Percentiles rank a stretch among this genome's conserved stretches.
Conservation (phyloP, 1,140 invertebrate genomes). For the Lasioglossum albipes region DNA sequence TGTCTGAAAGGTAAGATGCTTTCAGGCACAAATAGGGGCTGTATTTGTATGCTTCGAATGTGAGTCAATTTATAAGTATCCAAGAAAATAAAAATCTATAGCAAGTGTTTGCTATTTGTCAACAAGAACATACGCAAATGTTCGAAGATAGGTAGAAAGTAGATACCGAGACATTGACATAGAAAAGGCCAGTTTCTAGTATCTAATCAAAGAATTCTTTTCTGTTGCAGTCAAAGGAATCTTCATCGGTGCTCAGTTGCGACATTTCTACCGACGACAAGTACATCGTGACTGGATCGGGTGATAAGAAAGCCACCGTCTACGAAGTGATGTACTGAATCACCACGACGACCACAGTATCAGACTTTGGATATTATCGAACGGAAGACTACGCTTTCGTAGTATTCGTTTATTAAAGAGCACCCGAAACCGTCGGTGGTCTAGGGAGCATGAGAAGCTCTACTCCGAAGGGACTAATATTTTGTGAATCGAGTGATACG, state of each 20-base stretch:
- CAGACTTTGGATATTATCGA: slow-evolving; percentile 3
- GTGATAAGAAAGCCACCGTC: slow-evolving; percentile 99
- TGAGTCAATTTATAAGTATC: too few species aligned
- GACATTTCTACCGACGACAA: slow-evolving; percentile 99
- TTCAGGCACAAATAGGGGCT: too few species aligned
- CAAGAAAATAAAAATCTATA: too few species aligned
- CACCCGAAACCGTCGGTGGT: neutral
- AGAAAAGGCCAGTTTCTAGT: too few species aligned
- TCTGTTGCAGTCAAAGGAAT: slow-evolving; percentile 96
- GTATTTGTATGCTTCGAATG: too few species aligned
- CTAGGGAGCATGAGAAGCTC: neutral
- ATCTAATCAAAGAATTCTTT: neutral
- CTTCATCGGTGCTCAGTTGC: slow-evolving; percentile 98
- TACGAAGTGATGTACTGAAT: slow-evolving; percentile 98
- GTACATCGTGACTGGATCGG: slow-evolving; percentile 99
- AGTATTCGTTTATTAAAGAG: slow-evolving; percentile 60
- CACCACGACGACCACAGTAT: slow-evolving; percentile 37
- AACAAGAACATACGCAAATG: too few species aligned
- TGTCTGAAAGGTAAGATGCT: too few species aligned
- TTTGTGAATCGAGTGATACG: slow-evolving; percentile 9
- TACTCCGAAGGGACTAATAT: neutral
- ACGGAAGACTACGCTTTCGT: slow-evolving; percentile 67
- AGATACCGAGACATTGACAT: too few species aligned
- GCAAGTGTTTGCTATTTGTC: too few species aligned
- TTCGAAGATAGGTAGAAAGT: too few species aligned